Evolutionary conservation across 2,888 invertebrate genomes (phyloP).

Genomic region (Trichogramma evanescens): DNA sequence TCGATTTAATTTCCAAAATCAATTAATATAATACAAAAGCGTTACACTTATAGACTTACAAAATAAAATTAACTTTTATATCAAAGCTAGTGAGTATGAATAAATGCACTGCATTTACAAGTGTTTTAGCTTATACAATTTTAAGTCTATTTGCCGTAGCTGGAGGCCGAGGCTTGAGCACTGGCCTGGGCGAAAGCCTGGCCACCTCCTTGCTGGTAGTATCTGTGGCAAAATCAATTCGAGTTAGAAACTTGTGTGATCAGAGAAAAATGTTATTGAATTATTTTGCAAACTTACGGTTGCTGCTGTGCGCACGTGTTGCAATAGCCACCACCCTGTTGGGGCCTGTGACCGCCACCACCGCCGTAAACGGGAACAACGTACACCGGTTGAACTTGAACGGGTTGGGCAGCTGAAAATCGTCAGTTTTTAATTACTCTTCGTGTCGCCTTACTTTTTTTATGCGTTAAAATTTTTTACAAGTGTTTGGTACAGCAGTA

Average conservation of each 20-base stretch:
- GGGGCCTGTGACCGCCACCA: not conserved
- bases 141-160: not conserved
- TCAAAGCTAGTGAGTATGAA: no score
- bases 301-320: conserved; percentile 24
- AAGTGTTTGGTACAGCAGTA: no score
- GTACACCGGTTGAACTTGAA: not conserved
- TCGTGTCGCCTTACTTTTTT: no score
- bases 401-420: not conserved
- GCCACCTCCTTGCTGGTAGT: conserved; percentile 9
- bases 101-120: no score
- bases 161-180: conserved; percentile 29
- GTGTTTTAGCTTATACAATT: not conserved
- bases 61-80: no score
- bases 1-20: no score
- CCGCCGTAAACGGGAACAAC: not conserved
- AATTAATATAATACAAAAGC: no score
- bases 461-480: no score
- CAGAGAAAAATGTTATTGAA: not conserved
- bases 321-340: conserved; percentile 18
- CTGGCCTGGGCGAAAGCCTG: conserved; percentile 31
- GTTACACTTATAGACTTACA: no score
- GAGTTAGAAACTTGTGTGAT: not conserved
- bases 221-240: conserved; percentile 2
- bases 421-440: not conserved
- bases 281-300: not conserved